Conservation (phyloP, 2,797 vertebrate genomes). For the Brachyrhaphis roseni region DNA sequence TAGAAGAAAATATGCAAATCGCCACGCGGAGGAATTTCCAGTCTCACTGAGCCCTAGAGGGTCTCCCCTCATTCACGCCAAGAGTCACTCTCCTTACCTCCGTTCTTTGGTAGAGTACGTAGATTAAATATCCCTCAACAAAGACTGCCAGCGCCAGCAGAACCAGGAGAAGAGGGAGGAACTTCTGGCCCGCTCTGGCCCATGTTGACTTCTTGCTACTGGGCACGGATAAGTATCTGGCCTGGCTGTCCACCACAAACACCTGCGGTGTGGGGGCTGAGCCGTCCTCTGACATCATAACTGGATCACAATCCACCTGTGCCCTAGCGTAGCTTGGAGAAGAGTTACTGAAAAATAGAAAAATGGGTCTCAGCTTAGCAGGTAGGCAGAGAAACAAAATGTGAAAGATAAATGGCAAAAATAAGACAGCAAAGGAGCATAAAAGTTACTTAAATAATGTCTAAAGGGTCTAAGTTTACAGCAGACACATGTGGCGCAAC, state of each 20-base stretch:
- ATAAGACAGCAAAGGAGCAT: not conserved
- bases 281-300: slow-evolving; percentile 60
- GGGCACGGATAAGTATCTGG: slow-evolving; percentile 22
- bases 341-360: slow-evolving; percentile 20
- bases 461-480: not conserved
- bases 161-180: slow-evolving; percentile 50
- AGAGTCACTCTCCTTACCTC: slow-evolving; percentile 58
- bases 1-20: slow-evolving; percentile 45
- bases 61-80: not conserved
- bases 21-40: slow-evolving; percentile 47
- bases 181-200: slow-evolving; percentile 18
- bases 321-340: not conserved
- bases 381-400: not conserved
- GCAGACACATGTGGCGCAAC: slow-evolving; percentile 4
- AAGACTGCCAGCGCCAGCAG: slow-evolving; percentile 63
- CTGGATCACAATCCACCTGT: slow-evolving; percentile 8
- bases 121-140: slow-evolving; percentile 69
- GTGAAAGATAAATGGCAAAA: not conserved
- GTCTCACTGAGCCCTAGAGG: not conserved
- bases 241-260: slow-evolving; percentile 74
- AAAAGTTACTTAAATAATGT: not conserved
- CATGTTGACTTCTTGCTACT: slow-evolving; percentile 20
- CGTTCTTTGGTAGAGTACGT: slow-evolving; percentile 54
- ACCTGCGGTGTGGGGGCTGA: slow-evolving; percentile 60
- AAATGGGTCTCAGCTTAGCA: not conserved